Base-by-base conservation (phyloP, 2,113 vertebrate genomes). In the Pseudopodoces humilis region DNA sequence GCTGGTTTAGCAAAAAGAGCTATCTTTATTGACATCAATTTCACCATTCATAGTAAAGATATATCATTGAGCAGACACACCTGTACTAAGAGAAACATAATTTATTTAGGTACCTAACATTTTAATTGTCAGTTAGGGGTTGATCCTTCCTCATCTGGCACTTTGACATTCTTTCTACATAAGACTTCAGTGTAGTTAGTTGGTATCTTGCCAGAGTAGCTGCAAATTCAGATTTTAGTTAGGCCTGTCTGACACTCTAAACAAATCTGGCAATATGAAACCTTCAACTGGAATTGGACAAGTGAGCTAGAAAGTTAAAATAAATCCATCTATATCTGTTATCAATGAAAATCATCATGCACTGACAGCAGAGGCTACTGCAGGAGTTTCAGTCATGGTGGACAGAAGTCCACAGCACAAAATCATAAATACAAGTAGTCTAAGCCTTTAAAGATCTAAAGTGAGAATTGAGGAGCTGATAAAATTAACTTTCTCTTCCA, bases 1-100 rank as follows among this genome's bases (percentile, higher is more conserved):
- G 83, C 13, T 87, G 63, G 9, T 11, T 91, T 85, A 90, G 55
- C 75, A 96, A 95, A 96, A 35, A 89, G 58, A 92, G 69, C 9
- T 41, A 74, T 55, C 50, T 84, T 94, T 87, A 89, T 62, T 68
- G 64, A 35, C 31, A 53, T 47, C 80, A 47, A 47, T 94, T 92
- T 80, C 81, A 37, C 13, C 13, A 22, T 33, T 35, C 12, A 16
- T 59, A 64, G 30, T 53, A 76, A 62, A 65, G 62, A 44, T 76
- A 27, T 6, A 28, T 86, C 23, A 59, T 79, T 35, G 60, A 92
- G 59, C 50, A 95, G 37, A 50, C 9, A 35, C 18, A 80, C 68
- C 39, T 63, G 25, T 64, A 43, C 41, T 67, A 44, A 90, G 30
- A 65, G 25, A 55, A 63, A 63, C 12, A 41, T 44, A 2, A 44